These are phyloP conservation scores for Agrochola circellaris DNA, from an alignment of 2,888 invertebrate genomes.

Conservation along the genomic window DNA sequence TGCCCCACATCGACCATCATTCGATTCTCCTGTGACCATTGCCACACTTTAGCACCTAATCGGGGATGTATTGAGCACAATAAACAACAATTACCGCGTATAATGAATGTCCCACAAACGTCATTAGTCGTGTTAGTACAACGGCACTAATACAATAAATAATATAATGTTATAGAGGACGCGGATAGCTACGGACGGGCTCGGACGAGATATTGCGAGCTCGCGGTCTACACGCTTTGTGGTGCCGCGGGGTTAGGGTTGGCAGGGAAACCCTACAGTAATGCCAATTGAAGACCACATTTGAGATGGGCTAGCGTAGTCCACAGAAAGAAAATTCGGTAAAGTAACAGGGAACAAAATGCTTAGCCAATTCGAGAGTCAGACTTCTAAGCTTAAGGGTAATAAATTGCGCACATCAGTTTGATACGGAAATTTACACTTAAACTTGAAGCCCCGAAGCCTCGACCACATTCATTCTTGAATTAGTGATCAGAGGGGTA, in stretches of 20 bases:
- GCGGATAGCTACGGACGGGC: conserved; percentile 62
- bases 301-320: background rate
- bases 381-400: background rate
- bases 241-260: conserved; percentile 66
- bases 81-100: conserved; percentile 70
- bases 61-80: conserved; percentile 58
- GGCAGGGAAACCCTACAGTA: background rate
- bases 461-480: background rate
- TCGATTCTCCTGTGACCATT: conserved; percentile 35
- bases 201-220: conserved; percentile 58
- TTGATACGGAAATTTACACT: background rate
- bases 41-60: conserved; percentile 64
- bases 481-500: background rate
- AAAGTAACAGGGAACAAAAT: too few species aligned
- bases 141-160: conserved; percentile 68
- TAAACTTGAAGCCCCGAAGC: background rate
- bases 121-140: conserved; percentile 74
- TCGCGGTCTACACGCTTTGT: conserved; percentile 63
- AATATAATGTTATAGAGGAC: conserved; percentile 64
- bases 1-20: conserved; percentile 29
- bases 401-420: background rate
- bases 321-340: background rate
- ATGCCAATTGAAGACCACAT: too few species aligned
- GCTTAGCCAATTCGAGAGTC: too few species aligned
- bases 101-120: conserved; percentile 73